Base-by-base conservation (phyloP, 2,888 invertebrate species). In the Chirona hameri region DNA sequence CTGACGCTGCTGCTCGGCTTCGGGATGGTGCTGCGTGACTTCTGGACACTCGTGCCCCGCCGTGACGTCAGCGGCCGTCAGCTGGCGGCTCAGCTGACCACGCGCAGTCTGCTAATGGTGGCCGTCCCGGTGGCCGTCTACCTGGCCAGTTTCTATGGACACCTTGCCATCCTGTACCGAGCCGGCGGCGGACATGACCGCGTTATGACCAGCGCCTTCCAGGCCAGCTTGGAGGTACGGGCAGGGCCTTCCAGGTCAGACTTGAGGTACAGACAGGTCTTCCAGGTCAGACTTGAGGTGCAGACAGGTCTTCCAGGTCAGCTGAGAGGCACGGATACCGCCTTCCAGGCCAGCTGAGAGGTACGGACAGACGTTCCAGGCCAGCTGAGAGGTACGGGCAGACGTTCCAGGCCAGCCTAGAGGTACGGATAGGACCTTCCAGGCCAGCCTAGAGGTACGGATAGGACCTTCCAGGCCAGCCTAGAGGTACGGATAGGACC, bases 121-220 rank as follows among this genome's bases (percentile, higher is more conserved):
- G 86, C 89, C 4, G 88, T 95, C 29, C 93, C 95, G 1, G 84
- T 91, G 7, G 86, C 89, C 0, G 90, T 96, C 2, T 98, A 98
- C 87, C 87, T 96, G 24, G 89, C 91, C 7, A 91, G 96, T 83
- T 98, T 98, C 89, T 96, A 96, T 87, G 88, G 94, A 0, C 98
- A 98, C 88, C 89, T 98, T 82, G 90, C 89, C 46, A 90, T 94
- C 85, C 90, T 98, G 12, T 93, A 93, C 82, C 95, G 94, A 87
- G 97, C 98, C 29, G 98, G 98, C 0, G 98, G 98, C 0, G 98
- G 97, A 0, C 97, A 98, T 87, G 98, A 98, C 87, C 95, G 94
- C 87, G 93, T 96, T 55, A 97, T 98, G 97, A 97, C 98, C 0
- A 97, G 97, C 88, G 97, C 97, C 0, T 98, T 98, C 88, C 98